Evolutionary conservation across 92 coral and sea anemone genomes (phyloP).

Genomic region (Desmophyllum pertusum): DNA sequence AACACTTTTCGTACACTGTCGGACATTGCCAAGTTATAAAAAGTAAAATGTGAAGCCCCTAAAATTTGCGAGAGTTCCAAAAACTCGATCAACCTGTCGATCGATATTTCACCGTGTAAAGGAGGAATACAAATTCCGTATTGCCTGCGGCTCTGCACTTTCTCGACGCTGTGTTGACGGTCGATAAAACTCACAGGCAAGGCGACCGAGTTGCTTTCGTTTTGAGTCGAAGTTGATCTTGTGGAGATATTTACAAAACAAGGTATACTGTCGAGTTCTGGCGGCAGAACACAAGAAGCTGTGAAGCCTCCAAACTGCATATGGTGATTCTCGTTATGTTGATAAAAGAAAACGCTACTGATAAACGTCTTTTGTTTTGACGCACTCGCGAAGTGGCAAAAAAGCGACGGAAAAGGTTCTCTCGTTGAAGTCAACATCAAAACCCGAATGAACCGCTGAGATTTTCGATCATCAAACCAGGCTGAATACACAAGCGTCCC

Average conservation of each 20-base stretch:
- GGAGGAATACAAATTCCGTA: conserved; percentile 71
- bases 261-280: conserved; percentile 37
- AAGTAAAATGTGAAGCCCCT: conserved; percentile 62
- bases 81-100: conserved; percentile 58
- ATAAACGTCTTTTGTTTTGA: neutral
- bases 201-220: conserved; percentile 14
- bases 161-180: neutral
- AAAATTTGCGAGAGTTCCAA: conserved; percentile 56
- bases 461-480: conserved; percentile 34
- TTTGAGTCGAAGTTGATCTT: conserved; percentile 26
- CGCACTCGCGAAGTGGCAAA: conserved; percentile 12
- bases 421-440: conserved; percentile 20
- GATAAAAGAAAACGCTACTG: conserved; percentile 1
- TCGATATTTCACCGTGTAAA: conserved; percentile 33
- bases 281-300: conserved; percentile 59
- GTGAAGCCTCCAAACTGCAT: conserved; percentile 56
- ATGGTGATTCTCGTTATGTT: conserved; percentile 34
- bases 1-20: conserved; percentile 31
- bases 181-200: conserved; percentile 49
- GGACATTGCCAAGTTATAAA: conserved; percentile 52
- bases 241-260: conserved; percentile 41
- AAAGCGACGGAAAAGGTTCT: conserved; percentile 20
- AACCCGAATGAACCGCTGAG: conserved; percentile 19
- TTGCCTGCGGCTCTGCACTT: neutral
- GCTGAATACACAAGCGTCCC: conserved; percentile 31